Base-by-base conservation (phyloP, 1,140 invertebrate species). In the Meloidogyne exigua region DNA sequence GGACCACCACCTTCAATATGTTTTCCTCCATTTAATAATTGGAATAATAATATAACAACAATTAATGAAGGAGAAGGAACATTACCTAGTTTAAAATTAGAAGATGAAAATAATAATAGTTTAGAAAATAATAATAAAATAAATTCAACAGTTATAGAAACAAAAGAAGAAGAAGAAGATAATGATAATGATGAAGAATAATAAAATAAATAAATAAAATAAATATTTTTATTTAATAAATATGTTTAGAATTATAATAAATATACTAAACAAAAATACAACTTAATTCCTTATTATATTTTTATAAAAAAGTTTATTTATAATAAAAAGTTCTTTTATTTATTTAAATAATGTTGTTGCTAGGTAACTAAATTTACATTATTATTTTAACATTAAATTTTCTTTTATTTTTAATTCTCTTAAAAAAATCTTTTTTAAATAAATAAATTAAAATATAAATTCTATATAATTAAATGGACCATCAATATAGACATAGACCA, bases 401-500 rank as follows among this genome's bases (percentile, higher is more conserved):
- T n/a, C n/a, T n/a, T n/a, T n/a, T n/a, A n/a, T n/a, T n/a, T n/a
- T 39, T 39, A 39, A 9, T 26, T 69, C 0, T 65, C 0, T 21
- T 9, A 9, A 9, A 4, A 4, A 9, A 36, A 9, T 12, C 9
- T 65, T 28, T 69, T 69, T 0, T 0, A 10, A 0, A 0, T 69
- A 9, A 26, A 9, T 28, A 36, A 71, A 9, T 69, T 21, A 9
- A 36, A 9, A 28, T 26, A 3, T 32, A 71, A 66, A 28, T 66
- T 15, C 2, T 68, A 26, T 7, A 39, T 71, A 7, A 71, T 75
- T 70, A 23, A 76, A 72, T 75, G 44, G 21, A 28, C 18, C 42
- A 44, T 57, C 42, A 72, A 49, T 25, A 78, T 78, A 28, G 76
- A 36, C 64, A 23, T 23, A 42, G 76, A 21, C 76, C 76, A 18